Evolutionary conservation across 2,113 vertebrate species (phyloP).

Genomic region (Tretioscincus oriximinensis): DNA sequence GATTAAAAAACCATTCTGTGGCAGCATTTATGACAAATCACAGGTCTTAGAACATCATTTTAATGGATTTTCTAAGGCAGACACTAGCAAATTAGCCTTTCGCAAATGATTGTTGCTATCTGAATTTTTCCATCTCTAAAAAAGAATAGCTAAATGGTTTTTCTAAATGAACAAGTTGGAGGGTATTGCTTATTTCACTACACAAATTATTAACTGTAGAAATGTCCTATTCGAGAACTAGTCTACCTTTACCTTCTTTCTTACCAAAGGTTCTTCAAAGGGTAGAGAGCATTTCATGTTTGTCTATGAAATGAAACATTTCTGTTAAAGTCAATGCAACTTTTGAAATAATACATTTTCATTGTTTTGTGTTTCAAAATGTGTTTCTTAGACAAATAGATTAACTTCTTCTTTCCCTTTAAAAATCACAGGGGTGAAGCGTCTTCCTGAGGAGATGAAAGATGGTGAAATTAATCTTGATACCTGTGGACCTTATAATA

Average conservation of each 20-base stretch:
- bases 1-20: neutral
- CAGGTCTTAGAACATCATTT: neutral
- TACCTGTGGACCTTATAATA: conserved; percentile 67
- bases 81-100: neutral
- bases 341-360: too few relatives aligned
- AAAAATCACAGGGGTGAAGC: conserved; percentile 66
- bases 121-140: neutral
- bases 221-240: neutral
- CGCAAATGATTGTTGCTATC: neutral
- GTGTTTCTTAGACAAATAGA: too few relatives aligned
- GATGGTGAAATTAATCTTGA: conserved; percentile 69
- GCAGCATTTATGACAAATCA: neutral
- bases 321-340: neutral
- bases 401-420: conserved; percentile 8
- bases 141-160: neutral
- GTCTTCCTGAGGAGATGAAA: conserved; percentile 72
- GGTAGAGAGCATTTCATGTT: neutral
- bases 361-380: too few relatives aligned
- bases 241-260: neutral
- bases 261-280: neutral
- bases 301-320: neutral
- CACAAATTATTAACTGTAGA: neutral
- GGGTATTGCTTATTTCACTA: neutral
- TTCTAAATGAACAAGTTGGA: neutral
- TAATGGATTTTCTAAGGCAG: neutral